Percentiles rank a stretch among this genome's conserved stretches.
phyloP scores from a whole-genome alignment of 2,888 invertebrate species.

The Harpagoxenus sublaevis region DNA sequence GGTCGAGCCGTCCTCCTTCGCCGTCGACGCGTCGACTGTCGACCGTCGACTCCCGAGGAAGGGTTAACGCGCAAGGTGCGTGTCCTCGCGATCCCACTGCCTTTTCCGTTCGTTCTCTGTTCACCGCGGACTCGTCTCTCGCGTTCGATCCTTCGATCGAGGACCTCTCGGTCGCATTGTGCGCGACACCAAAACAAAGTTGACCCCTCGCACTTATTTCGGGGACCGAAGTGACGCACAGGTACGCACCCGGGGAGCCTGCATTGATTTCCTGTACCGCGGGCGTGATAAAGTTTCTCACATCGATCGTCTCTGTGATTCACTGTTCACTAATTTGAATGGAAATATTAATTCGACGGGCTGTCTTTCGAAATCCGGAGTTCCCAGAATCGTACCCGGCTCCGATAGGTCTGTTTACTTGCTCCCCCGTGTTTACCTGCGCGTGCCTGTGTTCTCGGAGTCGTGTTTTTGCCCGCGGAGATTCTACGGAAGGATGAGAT shows the following conservation, averaged over 20 bases:
- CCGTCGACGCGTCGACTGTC: neutral
- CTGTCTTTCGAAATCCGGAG: neutral
- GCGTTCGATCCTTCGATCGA: neutral
- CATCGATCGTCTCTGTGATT: neutral
- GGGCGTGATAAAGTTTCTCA: neutral
- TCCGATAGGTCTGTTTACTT: neutral
- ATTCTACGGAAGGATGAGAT: neutral
- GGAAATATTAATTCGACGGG: neutral
- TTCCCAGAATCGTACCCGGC: neutral
- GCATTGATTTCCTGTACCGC: neutral
- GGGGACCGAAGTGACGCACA: neutral
- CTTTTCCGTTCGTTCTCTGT: neutral
- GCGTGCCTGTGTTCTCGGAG: neutral
- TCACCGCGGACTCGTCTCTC: neutral
- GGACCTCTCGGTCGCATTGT: neutral
- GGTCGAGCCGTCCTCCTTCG: conserved; percentile 27
- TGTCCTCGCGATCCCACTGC: neutral
- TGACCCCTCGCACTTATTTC: neutral
- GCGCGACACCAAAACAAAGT: neutral
- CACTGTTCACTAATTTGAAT: neutral
- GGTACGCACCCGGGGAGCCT: neutral
- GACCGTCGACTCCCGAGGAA: neutral
- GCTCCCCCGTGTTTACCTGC: neutral
- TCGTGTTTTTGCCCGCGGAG: conserved; percentile 15
- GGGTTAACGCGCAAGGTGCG: neutral